A percentile compares a stretch with the other conserved stretches of the same genome.
Evolutionary conservation across 2,888 invertebrate species (phyloP).

Genomic region (Andrena praecox): DNA sequence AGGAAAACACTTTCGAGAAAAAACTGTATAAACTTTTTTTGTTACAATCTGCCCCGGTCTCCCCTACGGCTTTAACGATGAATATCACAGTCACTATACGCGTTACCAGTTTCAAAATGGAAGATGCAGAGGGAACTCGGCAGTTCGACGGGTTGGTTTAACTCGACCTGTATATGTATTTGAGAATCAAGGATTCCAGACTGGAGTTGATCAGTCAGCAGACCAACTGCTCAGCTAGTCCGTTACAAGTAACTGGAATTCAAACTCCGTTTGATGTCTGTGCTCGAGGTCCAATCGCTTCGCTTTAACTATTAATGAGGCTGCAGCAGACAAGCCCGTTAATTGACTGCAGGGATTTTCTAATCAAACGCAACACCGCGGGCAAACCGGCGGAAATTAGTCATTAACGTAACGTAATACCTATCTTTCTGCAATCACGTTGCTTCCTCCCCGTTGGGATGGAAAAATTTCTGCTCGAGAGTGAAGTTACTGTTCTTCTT

Average conservation of each 20-base stretch:
- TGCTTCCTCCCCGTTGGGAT: neutral
- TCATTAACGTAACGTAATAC: conserved; percentile 50
- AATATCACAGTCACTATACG: conserved; percentile 6
- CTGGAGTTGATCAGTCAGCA: conserved; percentile 26
- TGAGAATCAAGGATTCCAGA: conserved; percentile 18
- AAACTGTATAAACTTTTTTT: too few species aligned
- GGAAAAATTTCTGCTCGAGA: neutral
- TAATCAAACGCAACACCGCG: conserved; percentile 52
- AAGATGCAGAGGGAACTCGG: neutral
- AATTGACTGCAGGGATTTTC: conserved; percentile 53
- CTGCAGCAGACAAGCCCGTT: conserved; percentile 42
- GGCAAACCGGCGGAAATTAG: conserved; percentile 33
- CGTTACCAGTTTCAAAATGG: neutral
- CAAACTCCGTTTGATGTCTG: conserved; percentile 49
- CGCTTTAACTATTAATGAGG: conserved; percentile 51
- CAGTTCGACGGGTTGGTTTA: neutral
- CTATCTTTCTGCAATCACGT: conserved; percentile 11
- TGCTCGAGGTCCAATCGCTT: conserved; percentile 43
- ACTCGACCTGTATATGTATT: neutral
- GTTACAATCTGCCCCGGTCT: too few species aligned
- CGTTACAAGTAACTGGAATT: conserved; percentile 41
- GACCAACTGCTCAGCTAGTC: conserved; percentile 26
- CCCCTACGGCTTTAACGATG: neutral
- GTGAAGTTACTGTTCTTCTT: neutral
- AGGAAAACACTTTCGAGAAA: too few species aligned